Conservation (phyloP, 1,140 invertebrate species). For the Drosophila eugracilis region DNA sequence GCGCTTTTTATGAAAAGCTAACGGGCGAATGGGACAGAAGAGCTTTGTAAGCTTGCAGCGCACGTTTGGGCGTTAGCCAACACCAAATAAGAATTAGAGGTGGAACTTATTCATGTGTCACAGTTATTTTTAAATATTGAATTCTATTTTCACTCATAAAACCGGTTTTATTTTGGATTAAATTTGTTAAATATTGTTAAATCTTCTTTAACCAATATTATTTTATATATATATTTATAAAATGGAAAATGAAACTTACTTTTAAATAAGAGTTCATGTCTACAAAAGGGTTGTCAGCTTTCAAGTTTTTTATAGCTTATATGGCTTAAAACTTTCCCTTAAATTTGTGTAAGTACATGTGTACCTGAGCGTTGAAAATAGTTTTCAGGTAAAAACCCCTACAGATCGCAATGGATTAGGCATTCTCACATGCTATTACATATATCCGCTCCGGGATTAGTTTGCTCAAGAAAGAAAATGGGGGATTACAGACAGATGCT, state of each 20-base stretch:
- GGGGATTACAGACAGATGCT: slow-evolving; percentile 30
- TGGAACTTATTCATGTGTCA: slow-evolving; percentile 2
- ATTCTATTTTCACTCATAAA: no score
- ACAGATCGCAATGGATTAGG: slow-evolving; percentile 45
- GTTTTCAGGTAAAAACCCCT: slow-evolving; percentile 11
- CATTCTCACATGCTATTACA: slow-evolving; percentile 66
- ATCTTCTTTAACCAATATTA: no score
- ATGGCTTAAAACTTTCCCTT: no score
- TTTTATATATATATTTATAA: not conserved
- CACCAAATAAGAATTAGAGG: slow-evolving; percentile 10
- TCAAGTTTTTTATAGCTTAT: no score
- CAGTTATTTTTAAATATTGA: not conserved
- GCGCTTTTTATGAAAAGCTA: not conserved
- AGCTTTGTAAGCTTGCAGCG: slow-evolving; percentile 3
- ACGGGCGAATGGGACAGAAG: not conserved
- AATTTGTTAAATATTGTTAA: no score
- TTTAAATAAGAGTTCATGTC: not conserved
- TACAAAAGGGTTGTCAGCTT: slow-evolving; percentile 8
- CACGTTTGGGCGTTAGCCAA: slow-evolving; percentile 1
- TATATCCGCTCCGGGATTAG: slow-evolving; percentile 28
- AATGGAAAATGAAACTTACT: not conserved
- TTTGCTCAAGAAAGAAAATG: slow-evolving; percentile 14
- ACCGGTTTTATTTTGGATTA: no score
- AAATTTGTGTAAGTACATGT: no score
- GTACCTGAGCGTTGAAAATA: not conserved